Base-by-base conservation (phyloP, 1,140 invertebrate genomes). In the silkworm (Bombyx mori) region DNA sequence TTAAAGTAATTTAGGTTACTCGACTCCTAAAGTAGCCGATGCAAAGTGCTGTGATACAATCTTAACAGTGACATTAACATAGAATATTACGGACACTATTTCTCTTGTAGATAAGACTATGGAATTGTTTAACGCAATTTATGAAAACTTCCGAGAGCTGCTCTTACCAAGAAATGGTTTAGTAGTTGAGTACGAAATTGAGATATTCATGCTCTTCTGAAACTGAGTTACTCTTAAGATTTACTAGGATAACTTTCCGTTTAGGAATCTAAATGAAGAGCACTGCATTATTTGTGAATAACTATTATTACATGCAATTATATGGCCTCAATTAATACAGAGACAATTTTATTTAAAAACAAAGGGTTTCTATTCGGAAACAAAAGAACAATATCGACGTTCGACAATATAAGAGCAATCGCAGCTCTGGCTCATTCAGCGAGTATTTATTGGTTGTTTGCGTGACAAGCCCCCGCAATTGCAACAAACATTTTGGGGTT, bases 381-480 rank as follows among this genome's bases (percentile, higher is more conserved):
- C 42, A 44, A 63, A 54, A 56, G 45, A 60, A 43, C 51, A 60
- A 60, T 60, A 60, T 56, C 62, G 62, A 35, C 26, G 4, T 35
- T 57, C 58, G 58, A 48, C 53, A 50, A 46, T 60, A 63, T 26
- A 42, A 48, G 45, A 50, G 56, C 57, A 59, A 66, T 66, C 60
- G 54, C 60, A 43, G 64, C 44, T 64, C 50, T 60, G 60, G 64
- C 60, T 56, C 60, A 62, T 62, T 66, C 64, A 54, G 60, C 58
- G 54, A 62, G 58, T 60, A 62, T 66, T 62, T 66, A 66, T 66
- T 62, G 64, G 57, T 56, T 60, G 60, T 62, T 62, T 62, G 62
- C 57, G 63, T 60, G 64, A 66, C 64, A 62, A 66, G 62, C 60
- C 64, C 60, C 58, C 57, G 60, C 62, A 62, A 68, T 68, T 64